Conservation (phyloP, 1,140 invertebrate species). For the Saccostrea cuccullata region DNA sequence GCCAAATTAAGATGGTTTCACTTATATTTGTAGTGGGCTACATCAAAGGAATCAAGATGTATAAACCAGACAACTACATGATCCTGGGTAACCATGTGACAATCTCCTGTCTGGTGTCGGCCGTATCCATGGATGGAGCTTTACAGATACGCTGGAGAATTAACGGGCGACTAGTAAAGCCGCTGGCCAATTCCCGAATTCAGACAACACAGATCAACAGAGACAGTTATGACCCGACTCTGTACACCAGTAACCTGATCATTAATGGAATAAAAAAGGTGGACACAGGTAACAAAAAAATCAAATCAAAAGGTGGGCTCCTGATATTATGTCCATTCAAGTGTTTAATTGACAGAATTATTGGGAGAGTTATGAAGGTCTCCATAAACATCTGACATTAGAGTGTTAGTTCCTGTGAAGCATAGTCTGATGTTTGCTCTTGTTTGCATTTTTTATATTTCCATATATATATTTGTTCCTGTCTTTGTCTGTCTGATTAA, state of each 20-base stretch:
- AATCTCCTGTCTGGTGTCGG: neutral
- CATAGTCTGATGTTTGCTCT: neutral
- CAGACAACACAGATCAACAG: slow-evolving; percentile 4
- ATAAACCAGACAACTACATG: slow-evolving; percentile 2
- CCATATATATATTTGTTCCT: neutral
- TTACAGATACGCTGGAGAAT: neutral
- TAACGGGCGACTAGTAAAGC: neutral
- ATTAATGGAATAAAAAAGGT: slow-evolving; percentile 31
- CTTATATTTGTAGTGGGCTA: slow-evolving; percentile 31
- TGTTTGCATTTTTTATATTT: neutral
- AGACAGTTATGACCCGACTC: neutral
- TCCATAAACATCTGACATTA: slow-evolving; percentile 8
- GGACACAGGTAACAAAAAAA: slow-evolving; percentile 17
- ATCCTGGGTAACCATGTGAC: neutral
- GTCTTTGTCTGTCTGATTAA: neutral
- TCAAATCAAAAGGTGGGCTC: neutral
- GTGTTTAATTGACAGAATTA: slow-evolving; percentile 18
- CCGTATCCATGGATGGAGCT: slow-evolving; percentile 9
- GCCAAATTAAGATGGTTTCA: no score
- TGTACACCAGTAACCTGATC: slow-evolving; percentile 37
- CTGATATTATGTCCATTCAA: neutral
- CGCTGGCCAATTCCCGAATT: slow-evolving; percentile 16
- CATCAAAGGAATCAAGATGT: neutral
- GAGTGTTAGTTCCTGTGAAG: neutral
- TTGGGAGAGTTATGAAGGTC: slow-evolving; percentile 7